Evolutionary conservation across 1,140 invertebrate genomes (phyloP).

Genomic region (Schlechtendalia chinensis): DNA sequence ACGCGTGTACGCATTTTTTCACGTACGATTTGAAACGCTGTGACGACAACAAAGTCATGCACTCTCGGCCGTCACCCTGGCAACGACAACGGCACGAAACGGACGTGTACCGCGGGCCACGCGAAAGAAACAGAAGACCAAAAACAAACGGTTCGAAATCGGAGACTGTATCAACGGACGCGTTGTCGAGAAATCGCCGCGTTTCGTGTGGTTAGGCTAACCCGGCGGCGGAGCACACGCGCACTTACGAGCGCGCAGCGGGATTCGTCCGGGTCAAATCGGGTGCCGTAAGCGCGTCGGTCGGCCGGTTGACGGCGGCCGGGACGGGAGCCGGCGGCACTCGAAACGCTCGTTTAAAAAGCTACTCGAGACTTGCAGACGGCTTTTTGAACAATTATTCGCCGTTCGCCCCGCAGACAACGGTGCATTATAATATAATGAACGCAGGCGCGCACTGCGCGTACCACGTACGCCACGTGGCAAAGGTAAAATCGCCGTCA

Average conservation of each 20-base stretch:
- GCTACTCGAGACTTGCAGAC: conserved; percentile 38
- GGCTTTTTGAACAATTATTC: conserved; percentile 23
- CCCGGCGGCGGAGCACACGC: neutral
- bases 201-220: too few relatives aligned
- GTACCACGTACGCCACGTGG: too few relatives aligned
- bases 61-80: neutral
- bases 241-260: neutral
- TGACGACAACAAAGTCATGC: too few relatives aligned
- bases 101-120: neutral
- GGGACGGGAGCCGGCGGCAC: neutral
- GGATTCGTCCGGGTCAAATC: too few relatives aligned
- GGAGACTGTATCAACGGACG: neutral
- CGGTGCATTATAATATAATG: conserved; percentile 5
- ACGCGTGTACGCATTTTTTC: too few relatives aligned
- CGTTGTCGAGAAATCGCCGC: too few relatives aligned
- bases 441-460: neutral
- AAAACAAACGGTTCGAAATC: neutral
- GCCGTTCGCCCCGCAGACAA: neutral
- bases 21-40: too few relatives aligned
- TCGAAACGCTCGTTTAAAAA: conserved; percentile 25
- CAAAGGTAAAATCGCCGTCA: too few relatives aligned
- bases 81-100: neutral
- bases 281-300: too few relatives aligned
- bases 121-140: neutral
- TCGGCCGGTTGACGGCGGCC: neutral